Percentiles rank a stretch among this genome's conserved stretches.
Conservation (phyloP, 2,113 vertebrate genomes). For the Corythoichthys intestinalis region DNA sequence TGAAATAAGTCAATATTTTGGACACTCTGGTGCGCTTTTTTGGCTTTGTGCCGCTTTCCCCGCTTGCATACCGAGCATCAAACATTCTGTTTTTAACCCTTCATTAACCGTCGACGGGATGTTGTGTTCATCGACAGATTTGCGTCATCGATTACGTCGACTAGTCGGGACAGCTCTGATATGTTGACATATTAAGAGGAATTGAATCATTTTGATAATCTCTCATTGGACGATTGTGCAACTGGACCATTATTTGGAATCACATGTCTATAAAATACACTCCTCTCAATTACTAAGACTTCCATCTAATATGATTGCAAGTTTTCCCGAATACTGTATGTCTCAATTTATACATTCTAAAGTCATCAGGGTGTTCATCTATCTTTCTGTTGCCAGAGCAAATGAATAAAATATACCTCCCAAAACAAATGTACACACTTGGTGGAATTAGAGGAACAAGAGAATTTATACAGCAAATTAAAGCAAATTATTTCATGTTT, state of each 20-base stretch:
- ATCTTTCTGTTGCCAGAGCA: neutral
- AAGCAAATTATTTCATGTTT: slow-evolving; percentile 34
- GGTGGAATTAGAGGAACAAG: slow-evolving; percentile 9
- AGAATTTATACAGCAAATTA: slow-evolving; percentile 35
- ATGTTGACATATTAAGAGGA: too few species aligned
- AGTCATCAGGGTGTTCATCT: neutral
- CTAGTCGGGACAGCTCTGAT: too few species aligned
- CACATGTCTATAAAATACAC: neutral
- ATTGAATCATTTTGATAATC: neutral
- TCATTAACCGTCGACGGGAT: too few species aligned
- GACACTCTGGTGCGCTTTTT: too few species aligned
- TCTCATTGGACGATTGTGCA: neutral
- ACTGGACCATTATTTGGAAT: too few species aligned
- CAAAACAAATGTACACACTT: slow-evolving; percentile 17
- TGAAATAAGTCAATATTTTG: too few species aligned
- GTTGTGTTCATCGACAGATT: too few species aligned
- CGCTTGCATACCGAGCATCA: too few species aligned
- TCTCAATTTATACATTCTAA: neutral
- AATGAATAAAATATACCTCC: slow-evolving; percentile 3
- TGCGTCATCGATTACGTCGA: too few species aligned
- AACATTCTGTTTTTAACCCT: too few species aligned
- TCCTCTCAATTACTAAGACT: neutral
- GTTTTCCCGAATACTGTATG: neutral
- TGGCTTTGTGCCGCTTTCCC: too few species aligned
- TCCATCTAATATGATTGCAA: neutral